Base-by-base conservation (phyloP, 2,888 invertebrate genomes). In the Parnassius mnemosyne region DNA sequence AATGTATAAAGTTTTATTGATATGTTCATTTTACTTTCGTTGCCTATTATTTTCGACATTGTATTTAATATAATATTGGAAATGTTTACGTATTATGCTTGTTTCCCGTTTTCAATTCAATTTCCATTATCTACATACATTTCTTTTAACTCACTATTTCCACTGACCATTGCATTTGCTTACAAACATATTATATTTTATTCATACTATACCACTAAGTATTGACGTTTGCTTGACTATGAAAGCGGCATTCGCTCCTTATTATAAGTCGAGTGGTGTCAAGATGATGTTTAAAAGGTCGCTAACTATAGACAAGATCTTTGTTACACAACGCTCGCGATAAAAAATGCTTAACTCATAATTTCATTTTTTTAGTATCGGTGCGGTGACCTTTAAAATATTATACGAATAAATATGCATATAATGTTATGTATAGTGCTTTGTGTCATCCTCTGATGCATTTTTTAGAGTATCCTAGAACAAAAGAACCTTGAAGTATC, bases 221-320 rank as follows among this genome's bases (percentile, higher is more conserved):
- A 42, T 43, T 51, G 25, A 53, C 10, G 65, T 68, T 65, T 49
- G 69, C 49, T 71, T 72, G 78, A 73, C 78, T 75, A 78, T 70
- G 70, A 34, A 83, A 85, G 83, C 79, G 80, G 78, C 79, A 78
- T 80, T 79, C 76, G 66, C 77, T 77, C 74, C 85, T 89, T 89
- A 85, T 87, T 34, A 87, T 87, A 84, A 74, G 77, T 83, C 76
- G 69, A 87, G 86, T 71, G 71, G 81, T 82, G 83, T 85, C 87
- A 85, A 89, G 89, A 70, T 69, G 66, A 76, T 71, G 87, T 89
- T 77, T 68, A 80, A 79, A 68, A 67, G 83, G 84, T 87, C 85
- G 81, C 82, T 82, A 76, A 76, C 81, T 79, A 76, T 70, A 71
- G 79, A 80, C 74, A 81, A 83, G 79, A 84, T 81, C 80, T 80